Conservation (phyloP, 2,113 vertebrate species). For the Mastomys natalensis region DNA sequence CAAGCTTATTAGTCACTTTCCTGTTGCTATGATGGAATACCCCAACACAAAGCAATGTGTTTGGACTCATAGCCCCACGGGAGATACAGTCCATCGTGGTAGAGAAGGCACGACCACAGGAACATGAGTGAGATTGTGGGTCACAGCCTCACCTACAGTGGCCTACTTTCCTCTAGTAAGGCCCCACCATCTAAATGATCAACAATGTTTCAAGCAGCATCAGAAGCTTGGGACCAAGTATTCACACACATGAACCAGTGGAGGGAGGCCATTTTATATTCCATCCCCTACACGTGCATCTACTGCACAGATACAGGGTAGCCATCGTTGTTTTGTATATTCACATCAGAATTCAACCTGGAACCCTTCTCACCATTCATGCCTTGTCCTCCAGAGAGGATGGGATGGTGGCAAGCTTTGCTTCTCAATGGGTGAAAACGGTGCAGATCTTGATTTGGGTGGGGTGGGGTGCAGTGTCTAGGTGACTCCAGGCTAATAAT, state of each 20-base stretch:
- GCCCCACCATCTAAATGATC: background rate
- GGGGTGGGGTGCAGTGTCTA: background rate
- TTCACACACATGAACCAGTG: background rate
- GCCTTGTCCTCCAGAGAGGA: background rate
- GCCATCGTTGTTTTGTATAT: background rate
- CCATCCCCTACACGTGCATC: background rate
- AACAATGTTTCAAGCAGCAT: background rate
- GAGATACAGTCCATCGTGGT: background rate
- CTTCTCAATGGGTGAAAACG: background rate
- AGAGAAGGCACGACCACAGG: background rate
- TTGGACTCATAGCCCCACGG: background rate
- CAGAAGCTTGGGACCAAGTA: background rate
- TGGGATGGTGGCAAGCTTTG: background rate
- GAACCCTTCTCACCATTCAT: rapidly evolving
- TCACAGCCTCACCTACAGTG: background rate
- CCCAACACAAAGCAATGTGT: background rate
- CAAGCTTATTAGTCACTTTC: background rate
- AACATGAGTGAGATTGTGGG: background rate
- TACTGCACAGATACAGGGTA: background rate
- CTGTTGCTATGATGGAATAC: background rate
- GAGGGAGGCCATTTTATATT: background rate
- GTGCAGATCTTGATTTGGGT: background rate
- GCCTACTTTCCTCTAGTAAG: background rate
- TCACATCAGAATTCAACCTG: background rate
- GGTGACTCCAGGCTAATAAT: constrained; percentile 63